Evolutionary conservation across 1,140 invertebrate species (phyloP).

Genomic region (Wasmannia auropunctata): DNA sequence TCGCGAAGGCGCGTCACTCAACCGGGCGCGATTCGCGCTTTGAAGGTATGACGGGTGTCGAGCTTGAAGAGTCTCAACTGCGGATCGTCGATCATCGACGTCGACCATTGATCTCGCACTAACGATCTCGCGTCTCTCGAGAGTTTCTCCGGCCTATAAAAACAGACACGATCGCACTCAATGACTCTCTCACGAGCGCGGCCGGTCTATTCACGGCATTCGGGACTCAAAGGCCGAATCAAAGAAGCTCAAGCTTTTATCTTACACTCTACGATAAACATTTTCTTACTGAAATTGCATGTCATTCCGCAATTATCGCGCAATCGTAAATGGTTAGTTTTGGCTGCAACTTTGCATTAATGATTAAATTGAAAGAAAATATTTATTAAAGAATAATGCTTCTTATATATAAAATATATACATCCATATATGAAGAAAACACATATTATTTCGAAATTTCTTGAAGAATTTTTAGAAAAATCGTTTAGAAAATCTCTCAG

Average conservation of each 20-base stretch:
- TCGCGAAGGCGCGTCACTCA: conserved; percentile 26
- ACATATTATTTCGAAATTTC: not conserved
- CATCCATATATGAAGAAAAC: not conserved
- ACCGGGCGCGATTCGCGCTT: conserved; percentile 17
- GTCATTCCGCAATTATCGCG: not conserved
- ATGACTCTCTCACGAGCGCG: conserved; percentile 7
- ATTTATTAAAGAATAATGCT: not conserved
- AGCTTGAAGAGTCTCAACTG: conserved; percentile 40
- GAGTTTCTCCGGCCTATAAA: conserved; percentile 52
- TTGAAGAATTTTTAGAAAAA: not conserved
- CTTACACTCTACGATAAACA: not conserved
- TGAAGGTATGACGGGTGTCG: conserved; percentile 30
- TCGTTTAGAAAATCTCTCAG: not conserved
- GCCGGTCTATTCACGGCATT: conserved; percentile 19
- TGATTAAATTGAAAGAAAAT: not conserved
- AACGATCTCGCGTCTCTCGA: conserved; percentile 37
- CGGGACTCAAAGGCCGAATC: not conserved
- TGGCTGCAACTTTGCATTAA: too few relatives aligned
- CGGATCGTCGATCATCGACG: conserved; percentile 34
- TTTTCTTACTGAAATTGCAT: not conserved
- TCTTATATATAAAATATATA: not conserved
- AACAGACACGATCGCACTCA: conserved; percentile 31
- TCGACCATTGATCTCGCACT: conserved; percentile 46
- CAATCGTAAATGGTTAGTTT: not conserved
- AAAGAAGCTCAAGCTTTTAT: not conserved